Evolutionary conservation across 2,113 vertebrate genomes (phyloP), one percentile per base, ranked within the genome.

Genomic region (Chunga burmeisteri): DNA sequence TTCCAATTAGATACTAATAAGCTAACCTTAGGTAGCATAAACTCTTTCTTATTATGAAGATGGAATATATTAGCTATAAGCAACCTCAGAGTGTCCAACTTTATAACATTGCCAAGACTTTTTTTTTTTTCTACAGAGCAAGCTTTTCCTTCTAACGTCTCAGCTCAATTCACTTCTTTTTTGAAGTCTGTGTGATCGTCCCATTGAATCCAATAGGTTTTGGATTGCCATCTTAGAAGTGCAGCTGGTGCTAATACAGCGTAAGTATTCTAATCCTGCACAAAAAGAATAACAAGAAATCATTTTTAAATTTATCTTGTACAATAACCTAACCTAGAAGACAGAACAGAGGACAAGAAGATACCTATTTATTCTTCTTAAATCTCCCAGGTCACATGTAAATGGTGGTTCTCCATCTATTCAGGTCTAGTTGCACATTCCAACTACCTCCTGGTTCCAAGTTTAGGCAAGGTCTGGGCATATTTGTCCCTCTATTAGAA

Each of bases 1-100:
- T 86, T 94, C 50, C 75, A 92, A 70, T 80, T 92, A 93, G 78
- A 70, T 71, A 88, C 71, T 80, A 87, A 58, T 42, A 91, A 78
- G 34, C 32, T 89, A 92, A 89, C 30, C 44, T 72, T 74, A 74
- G 50, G 52, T 68, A 87, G 65, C 20, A 93, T 59, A 90, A 94
- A 63, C 22, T 46, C 18, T 29, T 86, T 77, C 65, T 83, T 49
- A 63, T 36, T 90, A 88, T 34, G 23, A 77, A 86, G 75, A 86
- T 15, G 38, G 67, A 86, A 52, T 70, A 46, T 40, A 22, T 46
- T 30, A 81, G 21, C 55, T 89, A 62, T 32, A 74, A 91, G 44
- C 30, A 84, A 72, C 26, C 36, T 52, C 58, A n/a, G 25, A 90
- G 50, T 50, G 36, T 8, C 55, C n/a, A 84, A 53, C 23, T 65